Base-by-base conservation (phyloP, 2,113 vertebrate species). In the Etia nguti region DNA sequence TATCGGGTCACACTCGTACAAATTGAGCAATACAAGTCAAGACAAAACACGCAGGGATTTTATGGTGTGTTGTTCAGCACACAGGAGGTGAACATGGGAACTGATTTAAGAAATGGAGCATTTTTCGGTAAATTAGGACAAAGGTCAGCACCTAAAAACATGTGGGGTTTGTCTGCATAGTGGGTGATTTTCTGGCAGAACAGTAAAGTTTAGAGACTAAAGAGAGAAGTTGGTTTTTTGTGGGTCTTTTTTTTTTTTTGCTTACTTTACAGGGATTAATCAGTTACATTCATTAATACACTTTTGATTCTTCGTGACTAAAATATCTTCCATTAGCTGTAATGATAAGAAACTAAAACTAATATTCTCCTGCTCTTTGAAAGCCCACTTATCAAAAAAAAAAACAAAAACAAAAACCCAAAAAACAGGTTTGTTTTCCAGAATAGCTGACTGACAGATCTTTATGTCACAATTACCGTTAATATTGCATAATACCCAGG, bases 21-120 rank as follows among this genome's bases (percentile, higher is more conserved):
- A 50, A 31, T 82, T 92, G 83, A 50, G 89, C 86, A 92, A 92
- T 13, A 18, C 1, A 11, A 68, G 29, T 60, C 52, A 86, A 77
- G 70, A 36, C 12, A 36, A 24, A 34, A 6, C 15, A 57, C 18
- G 7, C 68, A 6, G 8, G 62, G 48, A 89, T 77, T 84, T 34
- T 48, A 20, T n/a, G 20, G 79, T n/a, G 50, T 52, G 50, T 20
- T 75, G 43, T 11, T 75, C 70, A 75, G 70, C 70, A 50, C 22
- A 26, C 18, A 75, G 1, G 15, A 75, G 10, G 10, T 29, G 9
- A 10, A 75, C 43, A 50, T 38, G 24, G 70, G 43, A 75, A 75
- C 24, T 50, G 70, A 31, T 75, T 48, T 75, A 29, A 29, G 41
- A 48, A 22, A 29, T 29, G 15, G 6, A 73, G 22, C 13, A 11